These are phyloP conservation scores for Solenodon paradoxus DNA, from an alignment of 2,113 vertebrate species.

Conservation along the genomic window DNA sequence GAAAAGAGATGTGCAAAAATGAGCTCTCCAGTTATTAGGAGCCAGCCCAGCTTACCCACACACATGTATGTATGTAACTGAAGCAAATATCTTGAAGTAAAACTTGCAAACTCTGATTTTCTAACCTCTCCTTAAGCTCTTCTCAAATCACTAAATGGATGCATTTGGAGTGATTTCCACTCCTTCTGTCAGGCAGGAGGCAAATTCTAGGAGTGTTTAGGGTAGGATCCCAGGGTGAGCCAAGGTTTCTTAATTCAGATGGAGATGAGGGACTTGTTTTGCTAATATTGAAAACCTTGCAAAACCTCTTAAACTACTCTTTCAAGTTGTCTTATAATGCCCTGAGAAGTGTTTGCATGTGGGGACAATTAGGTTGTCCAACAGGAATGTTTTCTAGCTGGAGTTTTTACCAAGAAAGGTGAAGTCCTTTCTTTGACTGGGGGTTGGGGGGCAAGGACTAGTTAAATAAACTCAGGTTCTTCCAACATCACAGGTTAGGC, in stretches of 20 bases:
- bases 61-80: accelerated
- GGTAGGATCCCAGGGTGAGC: not conserved
- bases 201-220: not conserved
- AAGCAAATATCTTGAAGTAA: not conserved
- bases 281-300: not conserved
- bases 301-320: not conserved
- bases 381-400: not conserved
- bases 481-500: accelerated
- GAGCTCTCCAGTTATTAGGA: not conserved
- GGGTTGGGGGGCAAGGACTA: too few species aligned
- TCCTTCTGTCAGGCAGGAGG: too few species aligned
- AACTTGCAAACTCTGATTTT: not conserved
- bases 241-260: not conserved
- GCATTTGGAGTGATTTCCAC: not conserved
- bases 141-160: not conserved
- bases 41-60: not conserved
- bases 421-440: not conserved
- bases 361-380: not conserved
- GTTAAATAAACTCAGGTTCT: too few species aligned
- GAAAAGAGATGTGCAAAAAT: not conserved
- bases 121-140: not conserved
- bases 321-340: too few species aligned
- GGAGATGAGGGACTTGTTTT: accelerated
- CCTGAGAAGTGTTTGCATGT: not conserved
- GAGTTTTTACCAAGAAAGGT: not conserved